Evolutionary conservation across 2,113 vertebrate genomes (phyloP), one percentile per base, ranked within the genome.

Genomic region (Chinchilla lanigera): DNA sequence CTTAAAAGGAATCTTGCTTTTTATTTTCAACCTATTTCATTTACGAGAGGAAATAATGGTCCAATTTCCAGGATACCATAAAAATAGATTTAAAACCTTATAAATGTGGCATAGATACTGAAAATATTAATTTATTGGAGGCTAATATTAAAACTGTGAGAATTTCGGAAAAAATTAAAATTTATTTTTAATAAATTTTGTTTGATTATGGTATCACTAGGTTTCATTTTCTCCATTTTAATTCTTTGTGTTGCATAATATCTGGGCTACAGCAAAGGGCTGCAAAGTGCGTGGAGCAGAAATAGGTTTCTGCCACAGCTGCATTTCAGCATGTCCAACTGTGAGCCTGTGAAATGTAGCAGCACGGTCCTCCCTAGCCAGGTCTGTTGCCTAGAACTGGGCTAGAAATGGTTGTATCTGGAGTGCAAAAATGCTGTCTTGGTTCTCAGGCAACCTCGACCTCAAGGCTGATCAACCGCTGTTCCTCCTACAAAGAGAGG

Each of bases 171-270:
- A 52, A n/a, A 26, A 58, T 20, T 5, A 52, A 63, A 82, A 58
- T 77, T 63, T 52, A 75, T 80, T 94, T 86, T 56, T 54, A 77
- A 54, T 50, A 52, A 54, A 84, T 63, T n/a, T 38, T 69, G 71
- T 28, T 52, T 26, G 71, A 54, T 93, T 11, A 52, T 75, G 61
- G 16, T 50, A 52, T 75, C 88, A 44, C 24, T 38, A 35, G 38
- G 58, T 50, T 77, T 69, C 54, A 10, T 83, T 92, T 86, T 83
- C 65, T 56, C 84, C 84, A 6, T 61, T 91, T 86, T 11, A 56
- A 82, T n/a, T 97, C 93, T 97, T 94, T 86, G 26, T 82, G 90
- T 94, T 94, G 93, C 89, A 86, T 95, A 95, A 89, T 93, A 96
- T 89, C 94, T 91, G n/a, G 93, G 86, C 30, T 82, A 71, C 86